Base-by-base conservation (phyloP, 2,797 vertebrate genomes). In the Hippocampus kuda region DNA sequence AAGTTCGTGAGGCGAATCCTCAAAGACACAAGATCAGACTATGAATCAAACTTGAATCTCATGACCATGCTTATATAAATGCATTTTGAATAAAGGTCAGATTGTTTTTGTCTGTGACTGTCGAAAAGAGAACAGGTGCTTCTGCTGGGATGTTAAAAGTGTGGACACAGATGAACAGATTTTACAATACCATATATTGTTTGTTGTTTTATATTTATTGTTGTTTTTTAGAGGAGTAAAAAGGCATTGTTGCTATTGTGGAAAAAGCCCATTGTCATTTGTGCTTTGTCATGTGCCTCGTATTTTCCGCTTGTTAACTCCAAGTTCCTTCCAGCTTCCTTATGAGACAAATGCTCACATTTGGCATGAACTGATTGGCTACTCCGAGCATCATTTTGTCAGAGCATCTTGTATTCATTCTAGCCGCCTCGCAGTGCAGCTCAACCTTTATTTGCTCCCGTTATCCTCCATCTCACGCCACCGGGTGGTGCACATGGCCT, bases 131-230 rank as follows among this genome's bases (percentile, higher is more conserved):
- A 80, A 85, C 89, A 89, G 88, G 88, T 90, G 87, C 88, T 80
- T 72, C 87, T 91, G 88, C 75, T 65, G 56, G 66, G 83, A 73
- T 64, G 88, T 91, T 91, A 89, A 91, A 84, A 72, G 77, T 74
- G 75, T 70, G 26, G 70, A n/a, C 27, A 48, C 65, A 68, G 68
- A 82, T 77, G 15, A 70, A 84, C 81, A 57, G 68, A 60, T 79
- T 76, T 80, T 54, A 56, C 74, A 70, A 70, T 73, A 68, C 27
- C 27, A 2, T 30, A 48, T 15, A 24, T 24, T 64, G 16, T 30
- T 18, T 42, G n/a, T n/a, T 42, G 30, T 30, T 30, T 30, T 30
- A n/a, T n/a, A n/a, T n/a, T n/a, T n/a, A n/a, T n/a, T n/a, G n/a
- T n/a, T n/a, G n/a, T 74, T 53, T 85, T 76, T 82, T 72, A 18